Percentiles rank a stretch among this genome's conserved stretches.
Conservation (phyloP, 2,113 vertebrate genomes). For the Triplophysa rosa region DNA sequence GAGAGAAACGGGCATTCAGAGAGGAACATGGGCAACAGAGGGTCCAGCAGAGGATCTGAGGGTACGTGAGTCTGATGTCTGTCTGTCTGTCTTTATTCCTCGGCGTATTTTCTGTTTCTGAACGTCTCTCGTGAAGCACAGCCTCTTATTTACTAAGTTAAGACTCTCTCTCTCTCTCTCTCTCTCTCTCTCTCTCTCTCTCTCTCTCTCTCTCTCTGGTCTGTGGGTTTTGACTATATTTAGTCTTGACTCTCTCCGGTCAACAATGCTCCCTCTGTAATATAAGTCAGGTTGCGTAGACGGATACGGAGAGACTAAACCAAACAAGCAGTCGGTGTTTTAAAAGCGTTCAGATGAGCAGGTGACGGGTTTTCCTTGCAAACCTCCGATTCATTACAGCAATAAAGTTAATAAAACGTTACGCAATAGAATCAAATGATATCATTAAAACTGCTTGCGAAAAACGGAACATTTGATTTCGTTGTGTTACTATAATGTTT, state of each 20-base stretch:
- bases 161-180: constrained; percentile 19
- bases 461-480: too few species aligned
- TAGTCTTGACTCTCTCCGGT: constrained; percentile 76
- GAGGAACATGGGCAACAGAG: constrained; percentile 72
- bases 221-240: constrained; percentile 81
- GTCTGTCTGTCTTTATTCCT: constrained; percentile 39
- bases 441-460: too few species aligned
- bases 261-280: constrained; percentile 73
- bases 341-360: background rate
- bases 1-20: too few species aligned
- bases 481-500: too few species aligned
- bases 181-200: constrained; percentile 7
- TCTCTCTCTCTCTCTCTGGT: constrained; percentile 28
- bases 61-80: constrained; percentile 58
- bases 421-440: too few species aligned
- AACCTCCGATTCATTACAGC: too few species aligned
- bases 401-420: too few species aligned
- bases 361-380: background rate
- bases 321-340: too few species aligned
- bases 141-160: constrained; percentile 32
- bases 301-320: background rate
- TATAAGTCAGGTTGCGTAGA: background rate
- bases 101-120: background rate
- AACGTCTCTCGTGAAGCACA: constrained; percentile 43
- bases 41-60: constrained; percentile 66